Conservation (phyloP, 2,888 invertebrate genomes). For the Tiliacea aurago region DNA sequence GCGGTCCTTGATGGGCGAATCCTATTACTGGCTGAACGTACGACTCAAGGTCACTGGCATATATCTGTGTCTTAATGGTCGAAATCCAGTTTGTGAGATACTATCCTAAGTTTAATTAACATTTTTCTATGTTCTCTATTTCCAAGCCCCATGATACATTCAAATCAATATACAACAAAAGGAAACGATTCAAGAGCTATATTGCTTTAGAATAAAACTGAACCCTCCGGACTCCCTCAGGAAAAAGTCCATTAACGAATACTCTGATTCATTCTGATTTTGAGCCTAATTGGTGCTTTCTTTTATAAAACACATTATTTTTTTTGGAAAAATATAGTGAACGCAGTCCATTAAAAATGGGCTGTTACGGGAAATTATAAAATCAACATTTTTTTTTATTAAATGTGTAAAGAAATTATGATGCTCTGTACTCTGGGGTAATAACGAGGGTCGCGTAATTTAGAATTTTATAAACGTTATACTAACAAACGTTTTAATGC, state of each 20-base stretch:
- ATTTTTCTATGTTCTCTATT: background rate
- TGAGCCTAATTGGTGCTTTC: conserved; percentile 30
- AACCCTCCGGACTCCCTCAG: conserved; percentile 27
- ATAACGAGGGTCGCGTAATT: conserved; percentile 71
- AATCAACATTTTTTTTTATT: conserved; percentile 41
- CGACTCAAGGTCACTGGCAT: no score
- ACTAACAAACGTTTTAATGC: conserved; percentile 72
- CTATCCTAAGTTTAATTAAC: background rate
- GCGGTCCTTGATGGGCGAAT: no score
- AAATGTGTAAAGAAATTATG: conserved; percentile 60
- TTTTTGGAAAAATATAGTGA: conserved; percentile 24
- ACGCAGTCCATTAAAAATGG: conserved; percentile 40
- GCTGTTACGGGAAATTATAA: conserved; percentile 36
- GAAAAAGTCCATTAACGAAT: conserved; percentile 46
- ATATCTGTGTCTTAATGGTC: no score
- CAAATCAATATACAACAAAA: conserved; percentile 15
- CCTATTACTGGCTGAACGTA: no score
- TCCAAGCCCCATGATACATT: conserved; percentile 1
- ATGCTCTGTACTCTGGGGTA: conserved; percentile 64
- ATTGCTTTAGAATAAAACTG: conserved; percentile 17
- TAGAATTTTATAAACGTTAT: conserved; percentile 74
- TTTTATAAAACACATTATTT: conserved; percentile 36
- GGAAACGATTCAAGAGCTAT: background rate
- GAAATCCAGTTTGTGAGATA: background rate
- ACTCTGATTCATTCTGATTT: conserved; percentile 26